Percentiles rank a stretch among this genome's conserved stretches.
These are phyloP conservation scores for Drosophila melanogaster DNA, from an alignment of 1,140 invertebrate genomes.

Conservation along the genomic window DNA sequence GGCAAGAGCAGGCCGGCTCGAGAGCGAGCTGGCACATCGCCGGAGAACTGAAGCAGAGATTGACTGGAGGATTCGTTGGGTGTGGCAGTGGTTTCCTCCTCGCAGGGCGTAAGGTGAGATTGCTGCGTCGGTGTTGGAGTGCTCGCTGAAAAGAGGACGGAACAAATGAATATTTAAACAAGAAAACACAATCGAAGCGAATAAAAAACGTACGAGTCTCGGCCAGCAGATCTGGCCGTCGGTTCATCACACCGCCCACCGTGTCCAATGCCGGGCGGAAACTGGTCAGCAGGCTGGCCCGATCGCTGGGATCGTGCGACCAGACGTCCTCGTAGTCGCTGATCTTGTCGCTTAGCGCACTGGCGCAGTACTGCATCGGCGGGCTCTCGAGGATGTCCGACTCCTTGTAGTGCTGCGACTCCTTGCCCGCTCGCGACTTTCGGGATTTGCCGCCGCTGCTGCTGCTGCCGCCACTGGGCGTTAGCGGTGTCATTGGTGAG, in stretches of 20 bases:
- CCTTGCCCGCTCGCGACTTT: constrained; percentile 85
- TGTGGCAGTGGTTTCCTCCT: constrained; percentile 27
- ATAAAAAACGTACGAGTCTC: constrained; percentile 87
- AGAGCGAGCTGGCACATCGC: constrained; percentile 68
- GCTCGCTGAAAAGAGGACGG: constrained; percentile 59
- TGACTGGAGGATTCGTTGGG: constrained; percentile 57
- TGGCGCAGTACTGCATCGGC: constrained; percentile 91
- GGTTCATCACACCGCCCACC: constrained; percentile 86
- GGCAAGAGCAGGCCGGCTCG: constrained; percentile 72
- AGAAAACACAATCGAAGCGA: no score
- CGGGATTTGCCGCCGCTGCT: constrained; percentile 63
- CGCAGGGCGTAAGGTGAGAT: constrained; percentile 86
- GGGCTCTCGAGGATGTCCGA: constrained; percentile 93
- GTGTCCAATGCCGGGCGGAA: constrained; percentile 56
- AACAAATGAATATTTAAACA: background rate
- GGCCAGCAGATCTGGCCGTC: constrained; percentile 87
- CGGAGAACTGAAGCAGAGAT: constrained; percentile 70
- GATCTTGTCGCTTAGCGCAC: constrained; percentile 94
- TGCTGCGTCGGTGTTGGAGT: constrained; percentile 75
- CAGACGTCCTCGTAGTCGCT: constrained; percentile 98
- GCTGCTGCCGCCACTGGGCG: constrained; percentile 17
- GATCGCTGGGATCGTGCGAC: constrained; percentile 88
- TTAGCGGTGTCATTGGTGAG: constrained; percentile 58
- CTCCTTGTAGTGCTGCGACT: constrained; percentile 90
- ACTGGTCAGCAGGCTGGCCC: constrained; percentile 85